A percentile compares a stretch with the other conserved stretches of the same genome.
Evolutionary conservation across 2,797 vertebrate genomes (phyloP).

Genomic region (Cetoscarus ocellatus): DNA sequence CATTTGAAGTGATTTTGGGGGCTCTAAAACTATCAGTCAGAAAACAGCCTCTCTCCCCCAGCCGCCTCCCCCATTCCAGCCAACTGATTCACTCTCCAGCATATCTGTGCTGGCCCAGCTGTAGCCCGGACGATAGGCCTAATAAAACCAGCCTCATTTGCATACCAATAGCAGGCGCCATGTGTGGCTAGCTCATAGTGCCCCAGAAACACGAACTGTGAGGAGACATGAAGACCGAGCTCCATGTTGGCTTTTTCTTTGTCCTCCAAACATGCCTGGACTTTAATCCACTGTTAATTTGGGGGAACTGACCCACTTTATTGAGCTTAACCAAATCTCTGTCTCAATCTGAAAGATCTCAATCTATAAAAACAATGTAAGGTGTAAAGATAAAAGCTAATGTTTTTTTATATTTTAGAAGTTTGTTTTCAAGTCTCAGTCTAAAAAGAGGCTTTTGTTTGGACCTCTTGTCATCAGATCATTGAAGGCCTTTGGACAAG

Average conservation of each 20-base stretch:
- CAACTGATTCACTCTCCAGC: conserved; percentile 82
- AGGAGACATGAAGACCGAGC: conserved; percentile 69
- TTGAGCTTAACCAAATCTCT: conserved; percentile 56
- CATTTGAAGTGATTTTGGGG: conserved; percentile 41
- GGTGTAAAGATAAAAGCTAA: conserved; percentile 1
- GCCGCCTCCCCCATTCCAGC: conserved; percentile 62
- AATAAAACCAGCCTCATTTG: conserved; percentile 85
- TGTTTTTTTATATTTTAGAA: conserved; percentile 9
- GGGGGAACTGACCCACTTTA: conserved; percentile 60
- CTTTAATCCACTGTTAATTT: conserved; percentile 71
- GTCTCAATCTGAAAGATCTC: conserved; percentile 20
- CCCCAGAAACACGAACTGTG: conserved; percentile 71
- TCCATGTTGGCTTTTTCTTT: conserved; percentile 71
- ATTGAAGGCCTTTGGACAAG: conserved; percentile 60
- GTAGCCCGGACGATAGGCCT: conserved; percentile 88
- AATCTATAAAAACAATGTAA: conserved; percentile 7
- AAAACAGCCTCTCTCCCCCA: conserved; percentile 55
- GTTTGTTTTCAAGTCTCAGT: conserved; percentile 23
- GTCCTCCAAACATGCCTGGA: conserved; percentile 66
- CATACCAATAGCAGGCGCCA: conserved; percentile 85
- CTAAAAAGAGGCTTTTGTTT: conserved; percentile 46
- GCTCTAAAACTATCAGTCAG: conserved; percentile 62
- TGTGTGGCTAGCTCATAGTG: conserved; percentile 81
- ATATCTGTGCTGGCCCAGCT: conserved; percentile 86
- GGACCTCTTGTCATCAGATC: conserved; percentile 46